Evolutionary conservation across 2,797 vertebrate genomes (phyloP).

Genomic region (Peromyscus aztecus): DNA sequence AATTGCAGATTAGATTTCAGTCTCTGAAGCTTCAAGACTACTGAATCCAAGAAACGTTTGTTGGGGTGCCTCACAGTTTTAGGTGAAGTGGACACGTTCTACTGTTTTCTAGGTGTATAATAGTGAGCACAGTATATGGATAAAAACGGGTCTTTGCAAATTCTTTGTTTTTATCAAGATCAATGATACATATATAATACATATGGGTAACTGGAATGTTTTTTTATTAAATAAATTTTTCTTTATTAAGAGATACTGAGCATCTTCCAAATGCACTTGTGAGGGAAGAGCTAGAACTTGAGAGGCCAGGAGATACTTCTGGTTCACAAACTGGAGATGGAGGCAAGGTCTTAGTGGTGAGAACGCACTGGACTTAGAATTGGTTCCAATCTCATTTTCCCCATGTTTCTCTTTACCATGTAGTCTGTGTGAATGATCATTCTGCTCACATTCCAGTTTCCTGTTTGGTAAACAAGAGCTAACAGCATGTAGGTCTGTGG

Average conservation of each 20-base stretch:
- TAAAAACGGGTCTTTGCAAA: not conserved
- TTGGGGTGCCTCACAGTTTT: not conserved
- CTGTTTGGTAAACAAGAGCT: not conserved
- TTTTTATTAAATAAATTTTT: no score
- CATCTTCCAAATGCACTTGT: not conserved
- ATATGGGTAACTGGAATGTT: no score
- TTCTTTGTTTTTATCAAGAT: not conserved
- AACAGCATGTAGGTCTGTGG: not conserved
- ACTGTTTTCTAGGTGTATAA: not conserved
- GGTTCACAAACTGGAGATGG: not conserved
- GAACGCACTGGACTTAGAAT: not conserved
- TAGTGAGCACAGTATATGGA: not conserved
- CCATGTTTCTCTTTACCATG: not conserved
- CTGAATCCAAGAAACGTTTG: not conserved
- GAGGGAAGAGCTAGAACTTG: not conserved
- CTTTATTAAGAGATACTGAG: no score
- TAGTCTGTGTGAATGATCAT: not conserved
- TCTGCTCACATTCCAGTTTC: not conserved
- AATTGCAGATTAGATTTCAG: constrained; percentile 67
- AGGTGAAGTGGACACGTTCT: not conserved
- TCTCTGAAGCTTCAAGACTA: not conserved
- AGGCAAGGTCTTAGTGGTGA: not conserved
- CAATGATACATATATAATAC: no score
- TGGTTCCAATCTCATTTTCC: not conserved
- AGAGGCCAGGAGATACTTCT: not conserved